Evolutionary conservation across 1,140 invertebrate genomes (phyloP).

Genomic region (Trinorchestia longiramus): DNA sequence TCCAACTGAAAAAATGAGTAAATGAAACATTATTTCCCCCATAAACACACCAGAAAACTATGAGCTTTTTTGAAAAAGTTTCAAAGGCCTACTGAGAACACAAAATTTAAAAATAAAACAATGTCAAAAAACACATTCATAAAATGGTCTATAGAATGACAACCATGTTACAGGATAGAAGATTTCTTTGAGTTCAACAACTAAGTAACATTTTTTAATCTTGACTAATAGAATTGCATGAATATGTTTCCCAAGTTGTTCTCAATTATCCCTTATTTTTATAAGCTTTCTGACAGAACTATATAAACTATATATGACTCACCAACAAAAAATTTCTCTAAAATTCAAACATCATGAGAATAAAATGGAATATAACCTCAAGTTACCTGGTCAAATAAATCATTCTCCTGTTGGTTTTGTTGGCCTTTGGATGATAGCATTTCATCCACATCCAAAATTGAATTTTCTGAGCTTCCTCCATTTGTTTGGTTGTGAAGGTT

Average conservation of each 20-base stretch:
- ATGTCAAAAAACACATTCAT: background rate
- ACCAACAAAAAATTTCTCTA: background rate
- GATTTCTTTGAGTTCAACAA: background rate
- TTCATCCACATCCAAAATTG: conserved; percentile 31
- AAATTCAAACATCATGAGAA: background rate
- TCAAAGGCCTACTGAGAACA: background rate
- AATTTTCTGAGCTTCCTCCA: background rate
- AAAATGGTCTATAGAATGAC: no score
- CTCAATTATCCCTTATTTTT: background rate
- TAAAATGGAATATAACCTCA: background rate
- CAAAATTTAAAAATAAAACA: background rate
- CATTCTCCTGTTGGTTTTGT: background rate
- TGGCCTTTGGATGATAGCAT: background rate
- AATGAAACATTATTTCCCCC: background rate
- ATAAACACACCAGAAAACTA: background rate
- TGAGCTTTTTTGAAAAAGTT: background rate
- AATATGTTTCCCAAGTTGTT: background rate
- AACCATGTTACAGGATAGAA: background rate
- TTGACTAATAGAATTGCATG: background rate
- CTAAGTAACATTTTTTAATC: background rate
- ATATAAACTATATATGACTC: no score
- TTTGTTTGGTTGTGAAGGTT: background rate
- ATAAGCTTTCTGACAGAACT: no score
- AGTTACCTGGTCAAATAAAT: background rate
- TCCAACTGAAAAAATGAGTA: background rate